Base-by-base conservation (phyloP, 2,797 vertebrate genomes). In the Saxicola maurus region DNA sequence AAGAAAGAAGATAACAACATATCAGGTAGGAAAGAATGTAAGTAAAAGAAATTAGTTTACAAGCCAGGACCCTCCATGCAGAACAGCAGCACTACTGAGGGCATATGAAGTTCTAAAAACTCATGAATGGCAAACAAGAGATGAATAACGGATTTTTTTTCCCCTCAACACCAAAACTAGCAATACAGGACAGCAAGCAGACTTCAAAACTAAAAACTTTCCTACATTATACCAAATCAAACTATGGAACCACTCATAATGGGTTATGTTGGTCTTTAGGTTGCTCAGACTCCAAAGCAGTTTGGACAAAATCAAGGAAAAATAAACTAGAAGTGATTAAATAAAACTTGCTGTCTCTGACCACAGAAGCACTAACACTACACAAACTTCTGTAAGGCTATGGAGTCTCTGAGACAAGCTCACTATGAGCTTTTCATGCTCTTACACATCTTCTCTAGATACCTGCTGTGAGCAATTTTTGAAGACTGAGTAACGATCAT, bases 221-320 rank as follows among this genome's bases (percentile, higher is more conserved):
- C 37, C 49, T 69, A 60, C 2, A 24, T 6, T 68, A 16, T 13
- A 53, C 3, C 8, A 45, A 82, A 49, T 24, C 31, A 55, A 59
- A 24, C 37, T 30, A 17, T 2, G 18, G 13, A 78, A 66, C 8
- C 30, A 49, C 21, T 43, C 0, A 0, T 37, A 71, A 46, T 2
- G 10, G 31, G 19, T 40, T 38, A 12, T 3, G 5, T 16, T 3
- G 21, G 19, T 61, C 30, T 33, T 14, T 60, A 20, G 23, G 53
- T 37, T 64, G 51, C 15, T 46, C 14, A 49, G 42, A 66, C 13
- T 48, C 25, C 57, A 76, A 61, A 43, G 11, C 25, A 71, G 49
- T 42, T 5, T 30, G n/a, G 37, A 71, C 6, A 86, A 74, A 59
- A 72, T 13, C 17, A 91, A 23, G 4, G 13, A 37, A 89, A 89